Base-by-base conservation (phyloP, 1,140 invertebrate species). In the Zelostemma sp. region DNA sequence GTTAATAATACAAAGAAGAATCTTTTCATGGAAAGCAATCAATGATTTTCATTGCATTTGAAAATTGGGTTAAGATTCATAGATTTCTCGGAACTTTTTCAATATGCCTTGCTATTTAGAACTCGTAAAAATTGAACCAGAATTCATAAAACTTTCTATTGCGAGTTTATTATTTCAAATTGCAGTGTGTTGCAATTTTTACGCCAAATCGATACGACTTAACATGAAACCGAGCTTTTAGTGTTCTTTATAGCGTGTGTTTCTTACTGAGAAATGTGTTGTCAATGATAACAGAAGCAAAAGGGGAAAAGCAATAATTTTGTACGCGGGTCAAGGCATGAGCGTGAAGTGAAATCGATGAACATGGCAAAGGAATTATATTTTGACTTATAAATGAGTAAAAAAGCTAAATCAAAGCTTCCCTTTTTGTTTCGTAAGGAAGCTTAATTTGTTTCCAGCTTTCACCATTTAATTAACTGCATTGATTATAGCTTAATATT, bases 251-350 rank as follows among this genome's bases (percentile, higher is more conserved):
- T 65, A 70, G 60, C 67, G 41, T 61, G 41, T 65, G 41, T 48
- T 48, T 33, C 40, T 57, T 57, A 40, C 41, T n/a, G n/a, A n/a
- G 8, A 25, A 25, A 25, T 25, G 21, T 25, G 21, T 25, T 25
- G 21, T 8, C 8, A 25, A 25, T 25, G 21, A 3, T 25, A 3
- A 4, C 3, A 25, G 21, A 25, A 21, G 38, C 50, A 56, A 63
- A 65, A 55, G 66, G 50, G 43, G 65, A 66, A 57, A 41, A 9
- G 62, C 59, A 66, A 71, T 63, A 72, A 67, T 72, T 72, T 19
- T 45, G 59, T 64, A 72, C 69, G 63, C 69, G 67, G 69, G 69
- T 72, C 69, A 66, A 72, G 59, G 55, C 61, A 66, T 62, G 66
- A 70, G 58, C 68, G 49, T 45, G 62, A 60, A 51, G 57, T 28